These are phyloP conservation scores for Spondyliosoma cantharus DNA, from an alignment of 2,797 vertebrate species.

Conservation along the genomic window DNA sequence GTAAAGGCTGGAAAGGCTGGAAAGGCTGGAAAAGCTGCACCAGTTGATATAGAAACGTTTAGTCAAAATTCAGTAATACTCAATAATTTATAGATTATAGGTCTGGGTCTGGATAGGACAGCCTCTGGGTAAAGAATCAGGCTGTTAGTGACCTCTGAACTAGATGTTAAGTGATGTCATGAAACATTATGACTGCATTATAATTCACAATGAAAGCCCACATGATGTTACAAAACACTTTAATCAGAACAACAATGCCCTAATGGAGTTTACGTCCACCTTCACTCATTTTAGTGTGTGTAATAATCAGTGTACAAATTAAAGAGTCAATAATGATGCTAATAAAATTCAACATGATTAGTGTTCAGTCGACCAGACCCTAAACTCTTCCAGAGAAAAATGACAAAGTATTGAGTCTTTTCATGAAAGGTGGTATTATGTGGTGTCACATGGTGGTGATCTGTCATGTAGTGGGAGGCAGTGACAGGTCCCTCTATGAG, in stretches of 20 bases:
- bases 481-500: constrained; percentile 60
- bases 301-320: constrained; percentile 3
- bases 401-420: constrained; percentile 30
- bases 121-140: too few species aligned
- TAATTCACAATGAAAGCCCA: too few species aligned
- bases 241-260: not conserved
- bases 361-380: constrained; percentile 25
- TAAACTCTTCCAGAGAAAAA: constrained; percentile 30
- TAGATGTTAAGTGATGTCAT: too few species aligned
- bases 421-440: constrained; percentile 51
- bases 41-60: too few species aligned
- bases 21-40: too few species aligned
- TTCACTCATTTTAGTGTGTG: not conserved
- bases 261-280: not conserved
- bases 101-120: too few species aligned
- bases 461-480: constrained; percentile 59
- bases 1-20: too few species aligned
- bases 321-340: constrained; percentile 15
- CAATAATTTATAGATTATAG: too few species aligned
- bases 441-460: too few species aligned
- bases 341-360: constrained; percentile 26
- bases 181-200: too few species aligned
- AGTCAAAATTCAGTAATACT: too few species aligned
- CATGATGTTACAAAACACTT: not conserved
- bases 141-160: too few species aligned